A percentile compares a stretch with the other conserved stretches of the same genome.
Evolutionary conservation across 2,113 vertebrate species (phyloP).

Genomic region (Circaetus gallicus): DNA sequence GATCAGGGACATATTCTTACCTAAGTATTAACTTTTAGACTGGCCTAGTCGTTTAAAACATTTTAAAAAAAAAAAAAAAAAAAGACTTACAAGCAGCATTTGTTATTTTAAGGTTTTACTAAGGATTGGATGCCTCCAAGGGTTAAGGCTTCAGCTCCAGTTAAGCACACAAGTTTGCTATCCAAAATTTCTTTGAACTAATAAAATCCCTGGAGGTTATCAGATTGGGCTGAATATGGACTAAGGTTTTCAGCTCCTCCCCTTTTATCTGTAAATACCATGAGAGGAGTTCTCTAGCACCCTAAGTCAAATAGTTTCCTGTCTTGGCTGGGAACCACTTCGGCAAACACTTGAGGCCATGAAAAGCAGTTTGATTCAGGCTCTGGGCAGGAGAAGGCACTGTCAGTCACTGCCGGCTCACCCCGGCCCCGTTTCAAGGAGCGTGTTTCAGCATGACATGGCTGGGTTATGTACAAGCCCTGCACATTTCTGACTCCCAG

Average conservation of each 20-base stretch:
- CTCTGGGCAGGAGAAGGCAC: constrained; percentile 26
- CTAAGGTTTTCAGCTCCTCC: constrained; percentile 53
- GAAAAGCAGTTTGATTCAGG: constrained; percentile 13
- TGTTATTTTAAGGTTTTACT: constrained; percentile 41
- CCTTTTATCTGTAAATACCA: constrained; percentile 62
- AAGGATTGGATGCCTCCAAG: constrained; percentile 50
- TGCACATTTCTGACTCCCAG: constrained; percentile 1
- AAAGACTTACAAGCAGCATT: not conserved
- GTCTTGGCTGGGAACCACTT: constrained; percentile 49
- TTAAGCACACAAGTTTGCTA: constrained; percentile 23
- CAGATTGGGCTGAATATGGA: constrained; percentile 46
- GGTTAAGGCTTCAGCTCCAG: constrained; percentile 6
- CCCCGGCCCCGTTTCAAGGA: not conserved
- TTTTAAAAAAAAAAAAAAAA: not conserved
- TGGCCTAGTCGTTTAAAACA: not conserved
- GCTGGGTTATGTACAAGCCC: not conserved
- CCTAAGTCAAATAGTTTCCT: constrained; percentile 57
- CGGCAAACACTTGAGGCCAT: constrained; percentile 38
- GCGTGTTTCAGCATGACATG: not conserved
- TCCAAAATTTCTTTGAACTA: constrained; percentile 55
- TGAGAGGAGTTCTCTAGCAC: constrained; percentile 41
- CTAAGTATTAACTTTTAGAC: not conserved
- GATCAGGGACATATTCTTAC: not conserved
- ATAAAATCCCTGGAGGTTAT: constrained; percentile 54
- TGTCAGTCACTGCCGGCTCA: constrained; percentile 31